phyloP scores from a whole-genome alignment of 2,888 invertebrate species.

The Drosophila mimetica region DNA sequence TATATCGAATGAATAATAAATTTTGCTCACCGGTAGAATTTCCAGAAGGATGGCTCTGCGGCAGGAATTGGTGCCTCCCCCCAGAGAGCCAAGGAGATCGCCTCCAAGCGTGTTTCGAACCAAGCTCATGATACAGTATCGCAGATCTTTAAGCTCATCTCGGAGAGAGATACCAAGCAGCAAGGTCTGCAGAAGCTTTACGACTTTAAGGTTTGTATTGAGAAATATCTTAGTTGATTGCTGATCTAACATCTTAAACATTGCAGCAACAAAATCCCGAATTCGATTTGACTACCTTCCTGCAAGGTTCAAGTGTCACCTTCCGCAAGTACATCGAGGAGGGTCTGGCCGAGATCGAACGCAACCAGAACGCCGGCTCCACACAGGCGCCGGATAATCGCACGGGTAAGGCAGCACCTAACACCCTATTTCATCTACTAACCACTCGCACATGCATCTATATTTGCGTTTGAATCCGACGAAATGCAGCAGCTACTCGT shows the following conservation, averaged over 20 bases:
- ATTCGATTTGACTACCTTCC: conserved; percentile 83
- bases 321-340: conserved; percentile 85
- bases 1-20: neutral
- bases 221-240: neutral
- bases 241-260: neutral
- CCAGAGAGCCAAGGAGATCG: conserved; percentile 82
- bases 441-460: conserved; percentile 41
- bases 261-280: conserved; percentile 83
- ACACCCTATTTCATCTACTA: conserved; percentile 34
- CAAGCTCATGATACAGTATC: conserved; percentile 94
- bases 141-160: conserved; percentile 95
- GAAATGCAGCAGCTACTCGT: conserved; percentile 73
- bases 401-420: conserved; percentile 54
- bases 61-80: conserved; percentile 78
- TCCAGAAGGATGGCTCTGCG: conserved; percentile 86
- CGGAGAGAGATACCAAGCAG: conserved; percentile 93
- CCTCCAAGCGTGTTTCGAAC: conserved; percentile 88
- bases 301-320: conserved; percentile 83
- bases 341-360: conserved; percentile 83
- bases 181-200: conserved; percentile 88
- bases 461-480: conserved; percentile 11
- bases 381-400: conserved; percentile 65
- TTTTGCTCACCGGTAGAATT: conserved; percentile 82
- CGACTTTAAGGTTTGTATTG: conserved; percentile 83
- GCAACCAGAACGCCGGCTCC: conserved; percentile 57